phyloP scores from a whole-genome alignment of 2,113 vertebrate species.

The Ammodytes dubius region DNA sequence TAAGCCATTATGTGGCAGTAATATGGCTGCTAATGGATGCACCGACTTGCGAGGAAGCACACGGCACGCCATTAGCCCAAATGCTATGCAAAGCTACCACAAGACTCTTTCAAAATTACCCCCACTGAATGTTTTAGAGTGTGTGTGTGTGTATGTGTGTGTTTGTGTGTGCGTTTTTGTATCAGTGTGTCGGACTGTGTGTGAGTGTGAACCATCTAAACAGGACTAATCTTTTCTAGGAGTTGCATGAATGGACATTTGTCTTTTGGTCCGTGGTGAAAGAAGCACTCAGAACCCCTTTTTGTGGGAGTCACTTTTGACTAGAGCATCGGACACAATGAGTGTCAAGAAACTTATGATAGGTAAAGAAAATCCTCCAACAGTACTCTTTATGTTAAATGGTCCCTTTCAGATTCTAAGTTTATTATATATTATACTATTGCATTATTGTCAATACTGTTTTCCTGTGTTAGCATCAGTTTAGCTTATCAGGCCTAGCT shows the following conservation, averaged over 20 bases:
- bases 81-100: constrained; percentile 76
- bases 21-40: constrained; percentile 84
- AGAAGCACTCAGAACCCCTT: constrained; percentile 8
- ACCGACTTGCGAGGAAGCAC: constrained; percentile 77
- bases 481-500: background rate
- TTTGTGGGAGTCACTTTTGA: background rate
- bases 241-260: constrained; percentile 39
- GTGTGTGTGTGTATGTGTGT: constrained; percentile 6
- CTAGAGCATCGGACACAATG: background rate
- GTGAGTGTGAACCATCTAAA: constrained; percentile 4
- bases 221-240: constrained; percentile 22
- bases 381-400: background rate
- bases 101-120: constrained; percentile 74
- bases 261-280: constrained; percentile 7
- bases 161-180: constrained; percentile 1
- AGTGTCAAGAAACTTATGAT: background rate
- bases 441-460: background rate
- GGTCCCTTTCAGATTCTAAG: background rate
- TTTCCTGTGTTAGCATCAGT: too few relatives aligned
- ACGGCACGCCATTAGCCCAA: constrained; percentile 78
- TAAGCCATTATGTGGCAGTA: constrained; percentile 85
- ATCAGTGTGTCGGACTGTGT: background rate
- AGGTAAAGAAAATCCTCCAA: too few relatives aligned
- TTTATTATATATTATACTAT: background rate
- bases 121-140: constrained; percentile 17